phyloP scores from a whole-genome alignment of 2,888 invertebrate genomes.

The Oasisia sp. region DNA sequence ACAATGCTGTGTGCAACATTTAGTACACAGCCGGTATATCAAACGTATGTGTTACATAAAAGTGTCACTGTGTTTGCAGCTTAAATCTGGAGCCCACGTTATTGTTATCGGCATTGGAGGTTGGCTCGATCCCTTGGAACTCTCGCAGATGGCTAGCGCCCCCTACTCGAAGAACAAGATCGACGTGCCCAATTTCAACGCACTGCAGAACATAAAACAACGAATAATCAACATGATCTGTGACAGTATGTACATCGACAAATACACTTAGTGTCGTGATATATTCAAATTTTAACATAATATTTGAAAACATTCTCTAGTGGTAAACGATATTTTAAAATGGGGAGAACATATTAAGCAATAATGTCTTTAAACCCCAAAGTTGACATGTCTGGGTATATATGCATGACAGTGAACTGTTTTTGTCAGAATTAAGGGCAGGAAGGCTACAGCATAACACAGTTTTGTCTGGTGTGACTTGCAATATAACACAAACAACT shows the following conservation, averaged over 20 bases:
- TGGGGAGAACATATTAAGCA: neutral
- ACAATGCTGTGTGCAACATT: neutral
- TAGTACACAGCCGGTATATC: neutral
- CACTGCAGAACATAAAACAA: slow-evolving; percentile 45
- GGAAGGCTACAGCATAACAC: too few species aligned
- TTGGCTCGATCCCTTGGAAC: slow-evolving; percentile 44
- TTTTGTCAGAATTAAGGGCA: too few species aligned
- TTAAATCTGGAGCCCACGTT: neutral
- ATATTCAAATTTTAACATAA: neutral
- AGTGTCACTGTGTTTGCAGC: neutral
- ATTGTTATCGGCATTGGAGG: slow-evolving; percentile 22
- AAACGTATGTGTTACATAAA: neutral
- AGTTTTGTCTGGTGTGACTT: too few species aligned
- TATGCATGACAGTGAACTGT: too few species aligned
- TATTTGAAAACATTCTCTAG: neutral
- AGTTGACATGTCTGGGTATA: too few species aligned
- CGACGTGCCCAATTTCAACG: slow-evolving; percentile 45
- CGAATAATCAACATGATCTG: slow-evolving; percentile 28
- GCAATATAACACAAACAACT: too few species aligned
- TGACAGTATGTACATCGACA: slow-evolving; percentile 24
- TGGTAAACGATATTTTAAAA: neutral
- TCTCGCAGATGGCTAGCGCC: slow-evolving; percentile 52
- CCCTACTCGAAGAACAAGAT: slow-evolving; percentile 50
- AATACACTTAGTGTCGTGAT: neutral
- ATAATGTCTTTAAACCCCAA: too few species aligned